Percentiles rank a stretch among this genome's conserved stretches.
Evolutionary conservation across 2,113 vertebrate species (phyloP).

Genomic region (Ailuropoda melanoleuca): DNA sequence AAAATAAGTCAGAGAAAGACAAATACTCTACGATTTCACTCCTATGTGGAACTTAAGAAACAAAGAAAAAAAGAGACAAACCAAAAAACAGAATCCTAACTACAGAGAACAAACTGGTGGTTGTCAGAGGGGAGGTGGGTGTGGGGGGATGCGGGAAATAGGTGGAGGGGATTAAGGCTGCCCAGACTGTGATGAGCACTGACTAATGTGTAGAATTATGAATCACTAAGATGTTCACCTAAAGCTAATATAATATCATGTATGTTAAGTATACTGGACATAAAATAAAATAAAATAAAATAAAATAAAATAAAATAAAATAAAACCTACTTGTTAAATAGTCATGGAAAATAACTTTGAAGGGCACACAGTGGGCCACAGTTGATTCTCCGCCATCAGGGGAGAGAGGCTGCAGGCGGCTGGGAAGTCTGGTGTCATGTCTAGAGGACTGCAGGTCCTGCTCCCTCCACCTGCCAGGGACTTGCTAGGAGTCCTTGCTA

Average conservation of each 20-base stretch:
- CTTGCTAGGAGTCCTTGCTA: neutral
- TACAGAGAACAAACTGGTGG: neutral
- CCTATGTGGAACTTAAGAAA: neutral
- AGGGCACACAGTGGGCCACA: neutral
- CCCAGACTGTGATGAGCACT: neutral
- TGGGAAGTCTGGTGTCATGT: neutral
- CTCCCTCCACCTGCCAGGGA: neutral
- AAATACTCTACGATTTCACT: neutral
- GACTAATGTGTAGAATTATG: neutral
- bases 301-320: neutral
- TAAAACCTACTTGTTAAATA: neutral
- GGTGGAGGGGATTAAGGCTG: neutral
- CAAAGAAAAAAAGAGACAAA: neutral
- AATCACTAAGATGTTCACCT: neutral
- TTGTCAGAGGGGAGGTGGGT: neutral
- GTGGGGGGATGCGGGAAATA: neutral
- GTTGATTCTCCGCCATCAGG: neutral
- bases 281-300: neutral
- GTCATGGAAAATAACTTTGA: neutral
- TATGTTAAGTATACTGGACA: neutral
- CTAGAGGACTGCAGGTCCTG: accelerated
- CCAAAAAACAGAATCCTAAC: neutral
- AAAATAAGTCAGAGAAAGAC: neutral
- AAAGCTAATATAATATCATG: neutral
- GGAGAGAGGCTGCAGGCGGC: neutral